Evolutionary conservation across 2,797 vertebrate genomes (phyloP), one percentile per base, ranked within the genome.

Genomic region (Sebastes reedi): DNA sequence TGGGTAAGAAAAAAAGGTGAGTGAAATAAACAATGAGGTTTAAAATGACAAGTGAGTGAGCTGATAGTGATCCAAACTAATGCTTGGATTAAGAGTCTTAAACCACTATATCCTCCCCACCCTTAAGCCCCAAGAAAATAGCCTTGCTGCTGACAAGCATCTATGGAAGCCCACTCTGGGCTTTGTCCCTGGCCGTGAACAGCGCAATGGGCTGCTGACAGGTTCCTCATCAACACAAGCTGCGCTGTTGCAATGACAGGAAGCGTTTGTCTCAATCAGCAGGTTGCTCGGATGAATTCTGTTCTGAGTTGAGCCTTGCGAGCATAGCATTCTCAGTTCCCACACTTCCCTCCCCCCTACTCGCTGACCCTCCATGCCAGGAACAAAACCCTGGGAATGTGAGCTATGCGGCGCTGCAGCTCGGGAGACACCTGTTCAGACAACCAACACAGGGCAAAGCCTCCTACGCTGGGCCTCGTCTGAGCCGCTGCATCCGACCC

Each of bases 321-420:
- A 32, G 8, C 61, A 86, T 58, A 73, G 79, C 87, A 91, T 87
- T 92, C 87, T 82, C 24, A 34, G 70, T 87, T 95, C 91, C 90
- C 86, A 91, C 82, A 86, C 75, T 65, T 84, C 83, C 80, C 81
- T 87, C 79, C 71, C 79, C 46, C 60, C 77, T 27, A 75, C 77
- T 61, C 55, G 2, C 67, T 81, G 83, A 92, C 87, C 83, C 82
- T 79, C 72, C 62, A 83, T 7, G 59, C 67, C 83, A 81, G 64
- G 66, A 91, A 93, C 88, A 92, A 94, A 91, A 93, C 90, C 87
- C 75, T 61, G 83, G 89, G 93, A 95, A 95, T 95, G 94, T 60
- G 62, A 94, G 83, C 68, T 85, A 94, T 90, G 92, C 72, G 13
- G 67, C 16, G 67, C 83, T 36, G 81, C 79, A 86, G 82, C 82